Conservation (phyloP, 2,113 vertebrate species). For the Oncorhynchus clarkii region DNA sequence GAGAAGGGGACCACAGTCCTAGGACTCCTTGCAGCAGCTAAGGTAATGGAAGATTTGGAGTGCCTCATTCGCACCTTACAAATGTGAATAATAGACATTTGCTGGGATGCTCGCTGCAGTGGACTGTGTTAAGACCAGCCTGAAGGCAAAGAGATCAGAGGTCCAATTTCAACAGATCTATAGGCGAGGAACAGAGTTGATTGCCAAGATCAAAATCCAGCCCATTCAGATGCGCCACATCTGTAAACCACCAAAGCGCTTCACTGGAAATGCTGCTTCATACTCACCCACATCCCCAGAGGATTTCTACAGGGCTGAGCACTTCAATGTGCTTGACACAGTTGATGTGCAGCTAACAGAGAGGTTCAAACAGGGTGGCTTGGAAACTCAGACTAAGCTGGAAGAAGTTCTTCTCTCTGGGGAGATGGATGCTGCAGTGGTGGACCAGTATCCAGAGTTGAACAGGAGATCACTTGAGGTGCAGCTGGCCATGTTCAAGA, state of each 20-base stretch:
- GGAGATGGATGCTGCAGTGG: constrained; percentile 9
- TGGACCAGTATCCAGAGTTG: constrained; percentile 10
- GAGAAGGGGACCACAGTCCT: constrained; percentile 7
- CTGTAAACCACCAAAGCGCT: not conserved
- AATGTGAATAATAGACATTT: not conserved
- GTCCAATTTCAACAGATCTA: not conserved
- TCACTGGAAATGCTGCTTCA: not conserved
- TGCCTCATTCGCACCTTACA: not conserved
- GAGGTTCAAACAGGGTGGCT: constrained; percentile 8
- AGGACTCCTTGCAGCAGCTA: not conserved
- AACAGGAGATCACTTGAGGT: not conserved
- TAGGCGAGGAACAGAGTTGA: not conserved
- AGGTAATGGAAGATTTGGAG: not conserved
- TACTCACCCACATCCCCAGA: not conserved
- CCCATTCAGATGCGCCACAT: not conserved
- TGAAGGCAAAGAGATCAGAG: not conserved
- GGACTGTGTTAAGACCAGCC: not conserved
- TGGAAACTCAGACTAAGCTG: not conserved
- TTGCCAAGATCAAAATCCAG: not conserved
- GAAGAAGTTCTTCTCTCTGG: constrained; percentile 1
- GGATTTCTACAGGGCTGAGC: constrained; percentile 1
- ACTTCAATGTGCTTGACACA: constrained; percentile 4
- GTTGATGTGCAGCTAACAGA: constrained; percentile 4
- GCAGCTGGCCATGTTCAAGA: constrained; percentile 13
- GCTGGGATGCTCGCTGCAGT: constrained; percentile 4